Percentiles rank a stretch among this genome's conserved stretches.
Evolutionary conservation across 1,140 invertebrate species (phyloP).

Genomic region (Bombyx mandarina): DNA sequence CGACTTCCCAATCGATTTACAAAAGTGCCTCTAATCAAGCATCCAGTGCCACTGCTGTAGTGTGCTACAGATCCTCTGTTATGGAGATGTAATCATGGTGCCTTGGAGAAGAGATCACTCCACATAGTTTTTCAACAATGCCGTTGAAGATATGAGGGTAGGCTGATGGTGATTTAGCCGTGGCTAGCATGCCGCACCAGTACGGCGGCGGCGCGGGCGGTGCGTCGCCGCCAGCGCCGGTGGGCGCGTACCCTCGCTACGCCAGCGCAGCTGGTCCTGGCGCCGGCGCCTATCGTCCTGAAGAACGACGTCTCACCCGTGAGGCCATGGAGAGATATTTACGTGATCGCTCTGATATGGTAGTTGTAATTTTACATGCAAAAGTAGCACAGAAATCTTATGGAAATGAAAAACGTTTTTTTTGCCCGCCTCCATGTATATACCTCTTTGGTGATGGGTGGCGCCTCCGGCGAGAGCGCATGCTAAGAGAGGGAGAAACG

Average conservation of each 20-base stretch:
- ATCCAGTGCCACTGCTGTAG: too few species aligned
- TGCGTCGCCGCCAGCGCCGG: constrained; percentile 60
- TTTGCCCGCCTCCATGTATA: constrained; percentile 99
- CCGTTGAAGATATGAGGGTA: constrained; percentile 14
- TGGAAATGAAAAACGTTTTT: constrained; percentile 99
- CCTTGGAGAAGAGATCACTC: too few species aligned
- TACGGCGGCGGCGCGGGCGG: constrained; percentile 74
- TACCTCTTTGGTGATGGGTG: constrained; percentile 98
- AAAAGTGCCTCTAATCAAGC: neutral
- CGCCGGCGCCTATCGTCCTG: constrained; percentile 78
- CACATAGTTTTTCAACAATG: too few species aligned
- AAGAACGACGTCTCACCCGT: constrained; percentile 88
- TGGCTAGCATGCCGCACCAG: constrained; percentile 82
- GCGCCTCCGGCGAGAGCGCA: constrained; percentile 92
- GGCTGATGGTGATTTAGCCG: constrained; percentile 44
- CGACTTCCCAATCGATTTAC: constrained; percentile 12
- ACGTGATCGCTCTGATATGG: constrained; percentile 94
- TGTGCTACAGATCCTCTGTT: too few species aligned
- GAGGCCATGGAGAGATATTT: constrained; percentile 98
- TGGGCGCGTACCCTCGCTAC: constrained; percentile 66
- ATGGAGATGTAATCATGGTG: too few species aligned
- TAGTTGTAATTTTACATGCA: constrained; percentile 97
- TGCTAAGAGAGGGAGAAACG: constrained; percentile 89
- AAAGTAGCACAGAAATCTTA: constrained; percentile 99
- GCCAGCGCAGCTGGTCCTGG: constrained; percentile 66